These are phyloP conservation scores for Tokudaia muenninki DNA, from an alignment of 2,797 vertebrate species.

Conservation along the genomic window DNA sequence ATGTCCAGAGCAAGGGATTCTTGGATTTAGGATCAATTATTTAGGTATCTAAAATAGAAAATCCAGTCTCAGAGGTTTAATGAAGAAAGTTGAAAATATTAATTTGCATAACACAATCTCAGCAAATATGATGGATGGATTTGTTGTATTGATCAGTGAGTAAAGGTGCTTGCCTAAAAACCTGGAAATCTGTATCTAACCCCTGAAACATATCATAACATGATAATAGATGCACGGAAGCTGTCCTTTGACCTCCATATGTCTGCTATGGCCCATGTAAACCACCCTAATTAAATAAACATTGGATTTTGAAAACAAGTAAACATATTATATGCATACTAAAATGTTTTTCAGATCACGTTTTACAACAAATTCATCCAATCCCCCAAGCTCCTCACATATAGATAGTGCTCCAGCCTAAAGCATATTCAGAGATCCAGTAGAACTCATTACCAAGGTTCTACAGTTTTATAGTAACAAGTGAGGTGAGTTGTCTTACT, in stretches of 20 bases:
- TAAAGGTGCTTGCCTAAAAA: not conserved
- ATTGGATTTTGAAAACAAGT: not conserved
- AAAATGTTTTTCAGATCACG: not conserved
- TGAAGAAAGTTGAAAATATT: not conserved
- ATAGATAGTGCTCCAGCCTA: not conserved
- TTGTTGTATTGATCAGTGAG: not conserved
- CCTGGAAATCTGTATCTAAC: not conserved
- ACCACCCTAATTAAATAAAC: not conserved
- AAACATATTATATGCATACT: not conserved
- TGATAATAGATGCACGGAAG: not conserved
- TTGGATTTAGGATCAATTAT: not conserved
- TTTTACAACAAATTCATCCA: not conserved
- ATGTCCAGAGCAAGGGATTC: not conserved
- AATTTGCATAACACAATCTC: not conserved
- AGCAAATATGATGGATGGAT: not conserved
- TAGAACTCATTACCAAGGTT: not conserved
- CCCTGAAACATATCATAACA: not conserved
- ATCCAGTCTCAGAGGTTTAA: not conserved
- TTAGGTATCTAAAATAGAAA: not conserved
- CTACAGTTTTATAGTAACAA: not conserved
- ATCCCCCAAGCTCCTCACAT: not conserved
- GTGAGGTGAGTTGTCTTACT: not conserved
- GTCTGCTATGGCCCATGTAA: not conserved
- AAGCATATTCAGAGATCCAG: not conserved
- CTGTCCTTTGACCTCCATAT: not conserved